phyloP scores from a whole-genome alignment of 2,797 vertebrate genomes.

The Poecilia gillii region DNA sequence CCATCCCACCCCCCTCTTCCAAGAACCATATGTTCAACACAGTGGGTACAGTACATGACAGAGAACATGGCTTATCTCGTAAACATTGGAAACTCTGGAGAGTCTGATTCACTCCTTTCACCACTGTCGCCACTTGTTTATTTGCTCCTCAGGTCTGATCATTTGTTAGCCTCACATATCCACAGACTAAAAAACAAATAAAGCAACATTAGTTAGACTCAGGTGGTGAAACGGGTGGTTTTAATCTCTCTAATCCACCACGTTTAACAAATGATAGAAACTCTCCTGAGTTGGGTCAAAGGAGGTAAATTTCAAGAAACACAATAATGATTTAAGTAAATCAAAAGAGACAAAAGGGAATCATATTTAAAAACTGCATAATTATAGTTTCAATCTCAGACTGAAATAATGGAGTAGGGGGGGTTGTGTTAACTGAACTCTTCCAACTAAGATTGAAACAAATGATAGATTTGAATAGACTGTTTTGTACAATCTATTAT shows the following conservation, averaged over 20 bases:
- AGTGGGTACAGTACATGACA: neutral
- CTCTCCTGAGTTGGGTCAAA: neutral
- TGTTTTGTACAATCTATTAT: neutral
- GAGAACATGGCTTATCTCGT: constrained; percentile 6
- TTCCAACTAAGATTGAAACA: neutral
- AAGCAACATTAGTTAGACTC: neutral
- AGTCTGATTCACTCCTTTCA: constrained; percentile 3
- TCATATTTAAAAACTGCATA: neutral
- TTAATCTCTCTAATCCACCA: neutral
- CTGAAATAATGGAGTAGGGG: neutral
- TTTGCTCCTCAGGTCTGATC: neutral
- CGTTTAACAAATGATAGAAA: neutral
- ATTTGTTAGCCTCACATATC: neutral
- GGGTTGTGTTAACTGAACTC: neutral
- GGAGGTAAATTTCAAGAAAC: neutral
- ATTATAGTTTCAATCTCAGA: neutral
- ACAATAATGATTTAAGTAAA: neutral
- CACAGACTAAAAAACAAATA: neutral
- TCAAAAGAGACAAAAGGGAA: too few species aligned
- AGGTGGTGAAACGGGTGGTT: neutral
- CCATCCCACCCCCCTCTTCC: neutral
- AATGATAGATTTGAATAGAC: neutral
- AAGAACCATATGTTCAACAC: constrained; percentile 7
- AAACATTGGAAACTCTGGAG: constrained; percentile 4
- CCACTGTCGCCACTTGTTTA: neutral